Evolutionary conservation across 2,888 invertebrate species (phyloP).

Genomic region (Cephus runcator): DNA sequence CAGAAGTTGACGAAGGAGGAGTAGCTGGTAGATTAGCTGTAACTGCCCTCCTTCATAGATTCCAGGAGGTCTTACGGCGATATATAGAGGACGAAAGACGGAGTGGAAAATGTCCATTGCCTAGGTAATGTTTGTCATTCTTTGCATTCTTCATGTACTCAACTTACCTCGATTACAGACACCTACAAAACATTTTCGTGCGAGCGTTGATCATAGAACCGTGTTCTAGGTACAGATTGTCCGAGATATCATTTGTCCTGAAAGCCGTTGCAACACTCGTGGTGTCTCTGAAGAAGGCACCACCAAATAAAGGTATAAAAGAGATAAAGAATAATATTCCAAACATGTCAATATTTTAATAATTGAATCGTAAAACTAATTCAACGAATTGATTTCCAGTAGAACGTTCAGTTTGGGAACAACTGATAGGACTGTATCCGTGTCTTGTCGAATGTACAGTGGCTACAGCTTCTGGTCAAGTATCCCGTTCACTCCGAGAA

Average conservation of each 20-base stretch:
- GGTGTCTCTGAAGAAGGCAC: constrained; percentile 91
- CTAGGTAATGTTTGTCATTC: constrained; percentile 70
- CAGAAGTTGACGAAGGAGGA: constrained; percentile 69
- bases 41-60: constrained; percentile 90
- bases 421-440: constrained; percentile 91
- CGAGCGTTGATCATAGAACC: constrained; percentile 46
- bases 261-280: constrained; percentile 94
- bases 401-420: constrained; percentile 91
- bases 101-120: constrained; percentile 86
- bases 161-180: not conserved
- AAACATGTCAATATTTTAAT: no score
- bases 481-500: constrained; percentile 82
- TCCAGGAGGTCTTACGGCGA: constrained; percentile 90
- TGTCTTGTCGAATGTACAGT: constrained; percentile 85
- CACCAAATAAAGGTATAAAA: constrained; percentile 80
- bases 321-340: no score
- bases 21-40: constrained; percentile 84
- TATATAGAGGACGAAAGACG: constrained; percentile 87
- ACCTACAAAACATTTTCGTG: constrained; percentile 9
- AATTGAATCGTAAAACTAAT: not conserved
- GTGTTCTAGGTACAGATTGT: constrained; percentile 82
- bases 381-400: constrained; percentile 69
- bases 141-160: not conserved
- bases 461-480: constrained; percentile 82
- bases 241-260: constrained; percentile 95